phyloP scores from a whole-genome alignment of 2,888 invertebrate species.

The Euproctis similis region DNA sequence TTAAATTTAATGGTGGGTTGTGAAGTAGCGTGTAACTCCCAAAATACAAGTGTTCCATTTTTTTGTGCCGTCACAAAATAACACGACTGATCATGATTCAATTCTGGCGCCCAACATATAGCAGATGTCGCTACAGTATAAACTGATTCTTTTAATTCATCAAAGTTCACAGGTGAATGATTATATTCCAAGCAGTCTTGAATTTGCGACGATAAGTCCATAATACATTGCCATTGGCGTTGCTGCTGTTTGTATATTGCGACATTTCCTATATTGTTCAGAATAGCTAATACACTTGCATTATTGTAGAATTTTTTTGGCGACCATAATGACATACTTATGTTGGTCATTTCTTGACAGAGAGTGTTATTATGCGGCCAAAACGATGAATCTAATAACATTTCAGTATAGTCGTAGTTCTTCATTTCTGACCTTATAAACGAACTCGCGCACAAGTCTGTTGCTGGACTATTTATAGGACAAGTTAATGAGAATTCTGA shows the following conservation, averaged over 20 bases:
- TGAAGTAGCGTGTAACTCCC: slow-evolving; percentile 31
- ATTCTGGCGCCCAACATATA: slow-evolving; percentile 44
- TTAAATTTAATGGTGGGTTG: slow-evolving; percentile 22
- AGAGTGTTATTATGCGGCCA: slow-evolving; percentile 52
- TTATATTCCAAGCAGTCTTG: slow-evolving; percentile 19
- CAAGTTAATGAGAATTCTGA: slow-evolving; percentile 32
- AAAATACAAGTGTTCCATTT: slow-evolving; percentile 43
- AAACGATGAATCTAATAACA: slow-evolving; percentile 46
- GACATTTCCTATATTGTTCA: slow-evolving; percentile 55
- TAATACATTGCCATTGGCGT: slow-evolving; percentile 30
- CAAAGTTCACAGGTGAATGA: slow-evolving; percentile 20
- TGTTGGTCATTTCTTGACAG: slow-evolving; percentile 39
- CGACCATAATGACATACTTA: slow-evolving; percentile 44
- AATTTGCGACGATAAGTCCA: slow-evolving; percentile 38
- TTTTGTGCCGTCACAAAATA: slow-evolving; percentile 55
- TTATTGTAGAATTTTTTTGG: slow-evolving; percentile 35
- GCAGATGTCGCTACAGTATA: slow-evolving; percentile 38
- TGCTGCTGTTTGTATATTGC: slow-evolving; percentile 33
- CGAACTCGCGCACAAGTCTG: slow-evolving; percentile 30
- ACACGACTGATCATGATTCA: slow-evolving; percentile 33
- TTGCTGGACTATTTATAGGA: slow-evolving; percentile 40
- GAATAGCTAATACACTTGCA: slow-evolving; percentile 37
- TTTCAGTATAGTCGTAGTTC: slow-evolving; percentile 46
- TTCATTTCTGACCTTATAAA: slow-evolving; percentile 31
- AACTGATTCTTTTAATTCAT: slow-evolving; percentile 35